phyloP scores from a whole-genome alignment of 2,797 vertebrate genomes.

The Microhierax caerulescens region DNA sequence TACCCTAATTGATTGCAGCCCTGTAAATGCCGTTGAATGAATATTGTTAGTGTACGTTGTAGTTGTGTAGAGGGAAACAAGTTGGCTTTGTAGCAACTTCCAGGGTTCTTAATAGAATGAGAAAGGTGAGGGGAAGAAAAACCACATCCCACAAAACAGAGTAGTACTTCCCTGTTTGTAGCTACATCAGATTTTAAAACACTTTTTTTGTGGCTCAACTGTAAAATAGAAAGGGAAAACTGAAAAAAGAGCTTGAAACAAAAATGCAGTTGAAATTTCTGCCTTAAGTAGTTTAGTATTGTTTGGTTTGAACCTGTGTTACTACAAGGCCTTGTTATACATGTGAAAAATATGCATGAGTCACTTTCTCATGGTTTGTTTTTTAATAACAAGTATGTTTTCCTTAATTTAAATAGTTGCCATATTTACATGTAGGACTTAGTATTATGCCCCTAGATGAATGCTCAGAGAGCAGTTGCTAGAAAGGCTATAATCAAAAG shows the following conservation, averaged over 20 bases:
- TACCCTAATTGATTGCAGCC: accelerated
- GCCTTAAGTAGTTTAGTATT: neutral
- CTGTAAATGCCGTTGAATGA: neutral
- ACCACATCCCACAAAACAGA: neutral
- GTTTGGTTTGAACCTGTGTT: neutral
- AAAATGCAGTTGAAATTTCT: neutral
- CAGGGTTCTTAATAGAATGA: neutral
- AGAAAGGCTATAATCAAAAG: neutral
- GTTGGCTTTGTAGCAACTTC: neutral
- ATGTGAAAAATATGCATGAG: neutral
- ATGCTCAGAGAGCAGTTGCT: neutral
- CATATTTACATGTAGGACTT: neutral
- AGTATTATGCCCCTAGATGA: neutral
- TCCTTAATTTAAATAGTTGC: neutral
- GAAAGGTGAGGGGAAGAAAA: accelerated
- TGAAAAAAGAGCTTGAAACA: neutral
- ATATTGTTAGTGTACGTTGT: neutral
- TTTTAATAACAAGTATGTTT: slow-evolving; percentile 7
- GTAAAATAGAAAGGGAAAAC: neutral
- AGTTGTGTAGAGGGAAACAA: neutral
- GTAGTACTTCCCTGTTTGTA: neutral
- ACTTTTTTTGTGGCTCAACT: neutral
- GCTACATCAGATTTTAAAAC: neutral
- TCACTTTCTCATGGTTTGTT: neutral
- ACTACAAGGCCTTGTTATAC: neutral